These are phyloP conservation scores for Alexandromys fortis DNA, from an alignment of 2,113 vertebrate genomes.

Conservation along the genomic window DNA sequence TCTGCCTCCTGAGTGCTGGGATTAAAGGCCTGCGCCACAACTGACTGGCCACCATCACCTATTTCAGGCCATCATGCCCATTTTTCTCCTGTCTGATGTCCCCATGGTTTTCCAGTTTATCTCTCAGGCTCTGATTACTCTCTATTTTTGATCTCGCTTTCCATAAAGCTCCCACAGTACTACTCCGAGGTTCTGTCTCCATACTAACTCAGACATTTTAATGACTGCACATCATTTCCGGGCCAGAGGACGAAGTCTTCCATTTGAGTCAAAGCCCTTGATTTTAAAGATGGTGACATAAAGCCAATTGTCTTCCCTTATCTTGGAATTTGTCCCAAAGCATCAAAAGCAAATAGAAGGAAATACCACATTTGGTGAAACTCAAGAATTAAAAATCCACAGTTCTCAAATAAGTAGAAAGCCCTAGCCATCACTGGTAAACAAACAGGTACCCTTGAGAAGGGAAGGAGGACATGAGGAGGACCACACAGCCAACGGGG, in stretches of 20 bases:
- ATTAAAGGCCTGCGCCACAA: too few species aligned
- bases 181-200: not conserved
- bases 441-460: rapidly evolving
- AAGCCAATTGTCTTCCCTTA: not conserved
- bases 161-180: not conserved
- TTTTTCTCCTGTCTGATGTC: not conserved
- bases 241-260: not conserved
- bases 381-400: not conserved
- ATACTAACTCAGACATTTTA: not conserved
- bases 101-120: too few species aligned
- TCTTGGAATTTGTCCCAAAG: constrained; percentile 13
- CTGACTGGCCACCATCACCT: not conserved
- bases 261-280: not conserved
- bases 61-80: not conserved
- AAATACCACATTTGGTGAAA: not conserved
- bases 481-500: not conserved
- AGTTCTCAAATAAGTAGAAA: not conserved
- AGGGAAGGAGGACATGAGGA: too few species aligned
- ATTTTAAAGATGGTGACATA: not conserved
- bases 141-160: too few species aligned
- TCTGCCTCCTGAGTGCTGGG: too few species aligned
- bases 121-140: too few species aligned
- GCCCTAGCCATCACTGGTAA: not conserved
- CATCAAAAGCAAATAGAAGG: not conserved
- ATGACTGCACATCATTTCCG: not conserved